Evolutionary conservation across 2,888 invertebrate species (phyloP).

Genomic region (Tipula lateralis): DNA sequence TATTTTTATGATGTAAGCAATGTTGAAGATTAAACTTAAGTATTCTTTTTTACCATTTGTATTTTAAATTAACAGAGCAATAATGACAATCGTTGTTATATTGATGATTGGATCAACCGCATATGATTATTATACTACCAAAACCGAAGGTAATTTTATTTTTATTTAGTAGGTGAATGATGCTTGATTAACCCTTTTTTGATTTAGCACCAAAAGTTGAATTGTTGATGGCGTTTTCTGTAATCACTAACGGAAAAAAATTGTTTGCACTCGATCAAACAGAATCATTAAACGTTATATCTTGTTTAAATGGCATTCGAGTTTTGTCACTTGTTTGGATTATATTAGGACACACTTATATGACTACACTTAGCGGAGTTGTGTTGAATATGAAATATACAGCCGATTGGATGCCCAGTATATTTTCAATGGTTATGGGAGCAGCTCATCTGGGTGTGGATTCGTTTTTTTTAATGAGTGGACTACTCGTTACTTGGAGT

Average conservation of each 20-base stretch:
- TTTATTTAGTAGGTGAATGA: too few species aligned
- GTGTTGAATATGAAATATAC: slow-evolving; percentile 31
- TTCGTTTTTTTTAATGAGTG: slow-evolving; percentile 57
- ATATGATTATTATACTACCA: neutral
- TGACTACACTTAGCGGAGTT: neutral
- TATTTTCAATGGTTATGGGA: slow-evolving; percentile 36
- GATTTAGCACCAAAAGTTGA: neutral
- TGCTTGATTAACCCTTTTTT: neutral
- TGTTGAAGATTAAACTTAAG: too few species aligned
- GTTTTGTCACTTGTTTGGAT: slow-evolving; percentile 52
- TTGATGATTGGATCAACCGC: neutral
- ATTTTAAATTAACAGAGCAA: neutral
- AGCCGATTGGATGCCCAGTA: slow-evolving; percentile 30
- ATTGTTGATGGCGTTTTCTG: slow-evolving; percentile 46
- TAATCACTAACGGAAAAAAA: slow-evolving; percentile 48
- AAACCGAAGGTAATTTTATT: neutral
- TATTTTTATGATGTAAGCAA: neutral
- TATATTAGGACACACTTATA: slow-evolving; percentile 48
- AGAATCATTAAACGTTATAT: slow-evolving; percentile 45
- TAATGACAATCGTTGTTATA: neutral
- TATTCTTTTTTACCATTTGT: neutral
- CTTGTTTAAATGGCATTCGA: slow-evolving; percentile 50
- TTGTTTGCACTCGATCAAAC: slow-evolving; percentile 40
- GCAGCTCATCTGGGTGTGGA: slow-evolving; percentile 54
- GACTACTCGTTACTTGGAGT: slow-evolving; percentile 50